These are phyloP conservation scores for Molothrus aeneus DNA, from an alignment of 2,797 vertebrate species.

Conservation along the genomic window DNA sequence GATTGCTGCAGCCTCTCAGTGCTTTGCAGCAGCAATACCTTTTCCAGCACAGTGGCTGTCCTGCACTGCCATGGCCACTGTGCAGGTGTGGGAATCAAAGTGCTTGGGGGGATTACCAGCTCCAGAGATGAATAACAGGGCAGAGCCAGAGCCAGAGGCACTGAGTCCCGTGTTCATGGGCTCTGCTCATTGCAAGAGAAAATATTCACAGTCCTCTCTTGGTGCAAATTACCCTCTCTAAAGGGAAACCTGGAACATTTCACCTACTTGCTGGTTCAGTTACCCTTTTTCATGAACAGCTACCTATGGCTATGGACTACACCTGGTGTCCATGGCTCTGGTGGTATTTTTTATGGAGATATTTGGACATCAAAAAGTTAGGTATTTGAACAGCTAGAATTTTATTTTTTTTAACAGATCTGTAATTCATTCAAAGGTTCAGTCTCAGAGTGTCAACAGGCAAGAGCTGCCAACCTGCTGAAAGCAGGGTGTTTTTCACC, in stretches of 20 bases:
- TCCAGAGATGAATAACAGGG: background rate
- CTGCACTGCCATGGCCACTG: background rate
- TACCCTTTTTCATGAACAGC: background rate
- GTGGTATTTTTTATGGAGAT: background rate
- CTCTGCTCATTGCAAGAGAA: background rate
- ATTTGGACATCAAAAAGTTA: background rate
- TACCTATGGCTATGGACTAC: background rate
- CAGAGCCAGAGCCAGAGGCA: background rate
- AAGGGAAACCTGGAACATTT: background rate
- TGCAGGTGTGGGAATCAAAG: background rate
- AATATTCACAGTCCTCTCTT: background rate
- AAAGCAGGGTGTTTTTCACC: background rate
- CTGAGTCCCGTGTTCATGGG: rapidly evolving
- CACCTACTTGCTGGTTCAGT: background rate
- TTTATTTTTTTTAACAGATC: background rate
- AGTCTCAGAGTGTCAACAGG: background rate
- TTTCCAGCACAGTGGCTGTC: background rate
- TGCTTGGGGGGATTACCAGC: rapidly evolving
- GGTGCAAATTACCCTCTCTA: background rate
- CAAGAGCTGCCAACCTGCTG: background rate
- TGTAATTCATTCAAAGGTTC: background rate
- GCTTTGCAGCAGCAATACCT: background rate
- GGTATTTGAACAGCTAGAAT: background rate
- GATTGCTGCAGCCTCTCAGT: background rate
- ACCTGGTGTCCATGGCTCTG: background rate